phyloP scores from a whole-genome alignment of 2,113 vertebrate genomes.

The Thomomys bottae region DNA sequence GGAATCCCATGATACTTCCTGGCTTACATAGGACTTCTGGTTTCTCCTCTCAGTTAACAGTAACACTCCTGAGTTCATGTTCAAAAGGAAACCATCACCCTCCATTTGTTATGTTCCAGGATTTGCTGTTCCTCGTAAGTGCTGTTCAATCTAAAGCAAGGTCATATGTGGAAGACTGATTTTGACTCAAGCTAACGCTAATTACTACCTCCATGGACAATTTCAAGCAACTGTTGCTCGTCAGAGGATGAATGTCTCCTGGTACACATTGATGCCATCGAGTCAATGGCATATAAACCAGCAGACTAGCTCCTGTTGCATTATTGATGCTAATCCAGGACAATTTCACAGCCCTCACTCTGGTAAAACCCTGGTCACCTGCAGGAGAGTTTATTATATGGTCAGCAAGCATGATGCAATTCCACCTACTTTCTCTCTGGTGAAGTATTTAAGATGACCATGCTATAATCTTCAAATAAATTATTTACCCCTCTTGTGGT shows the following conservation, averaged over 20 bases:
- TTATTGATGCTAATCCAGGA: not conserved
- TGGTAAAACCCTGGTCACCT: not conserved
- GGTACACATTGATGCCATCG: not conserved
- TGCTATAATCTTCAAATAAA: slow-evolving; percentile 58
- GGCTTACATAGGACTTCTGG: not conserved
- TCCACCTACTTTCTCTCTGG: not conserved
- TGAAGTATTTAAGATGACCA: slow-evolving; percentile 57
- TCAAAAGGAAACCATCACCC: not conserved
- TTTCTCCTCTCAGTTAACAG: not conserved
- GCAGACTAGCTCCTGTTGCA: not conserved
- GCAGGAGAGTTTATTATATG: not conserved
- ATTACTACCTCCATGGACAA: not conserved
- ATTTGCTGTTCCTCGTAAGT: not conserved
- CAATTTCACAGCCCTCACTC: not conserved
- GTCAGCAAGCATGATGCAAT: not conserved
- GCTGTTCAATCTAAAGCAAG: not conserved
- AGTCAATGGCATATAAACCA: not conserved
- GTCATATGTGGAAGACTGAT: not conserved
- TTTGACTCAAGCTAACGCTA: not conserved
- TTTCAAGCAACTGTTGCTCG: not conserved
- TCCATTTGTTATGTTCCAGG: not conserved
- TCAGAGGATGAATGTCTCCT: not conserved
- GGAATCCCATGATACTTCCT: no score
- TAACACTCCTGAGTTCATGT: not conserved
- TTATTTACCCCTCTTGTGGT: slow-evolving; percentile 51